phyloP scores from a whole-genome alignment of 1,140 invertebrate genomes.

The Bombus pyrosoma region DNA sequence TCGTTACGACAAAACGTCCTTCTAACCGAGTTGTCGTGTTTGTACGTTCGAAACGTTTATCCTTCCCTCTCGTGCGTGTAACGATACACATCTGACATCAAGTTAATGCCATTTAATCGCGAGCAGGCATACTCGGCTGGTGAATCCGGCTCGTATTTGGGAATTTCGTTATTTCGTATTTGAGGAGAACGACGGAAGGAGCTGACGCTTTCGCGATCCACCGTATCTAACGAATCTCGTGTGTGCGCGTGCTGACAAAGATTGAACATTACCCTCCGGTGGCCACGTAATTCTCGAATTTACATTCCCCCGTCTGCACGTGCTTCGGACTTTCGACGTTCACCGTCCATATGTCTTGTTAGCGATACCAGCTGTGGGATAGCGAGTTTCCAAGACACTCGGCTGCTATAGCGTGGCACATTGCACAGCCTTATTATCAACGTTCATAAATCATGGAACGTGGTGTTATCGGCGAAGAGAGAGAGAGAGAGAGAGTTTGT shows the following conservation, averaged over 20 bases:
- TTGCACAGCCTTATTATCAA: slow-evolving; percentile 47
- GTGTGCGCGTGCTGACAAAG: not conserved
- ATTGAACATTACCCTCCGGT: not conserved
- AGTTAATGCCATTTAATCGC: not conserved
- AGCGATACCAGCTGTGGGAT: slow-evolving; percentile 1
- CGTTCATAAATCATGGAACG: slow-evolving; percentile 60
- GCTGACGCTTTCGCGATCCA: not conserved
- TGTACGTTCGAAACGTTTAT: too few relatives aligned
- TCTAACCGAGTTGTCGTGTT: too few relatives aligned
- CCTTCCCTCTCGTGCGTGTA: too few relatives aligned
- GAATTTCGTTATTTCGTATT: not conserved
- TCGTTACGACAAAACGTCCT: too few relatives aligned
- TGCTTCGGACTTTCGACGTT: slow-evolving; percentile 19
- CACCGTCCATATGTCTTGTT: slow-evolving; percentile 10
- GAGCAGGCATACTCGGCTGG: too few relatives aligned
- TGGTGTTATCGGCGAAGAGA: slow-evolving; percentile 54
- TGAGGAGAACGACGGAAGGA: not conserved
- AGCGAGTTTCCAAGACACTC: slow-evolving; percentile 34
- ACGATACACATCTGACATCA: not conserved
- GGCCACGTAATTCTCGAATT: not conserved
- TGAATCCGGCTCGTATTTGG: not conserved
- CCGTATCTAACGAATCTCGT: not conserved
- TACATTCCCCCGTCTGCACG: slow-evolving; percentile 1
- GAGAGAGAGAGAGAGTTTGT: slow-evolving; percentile 45
- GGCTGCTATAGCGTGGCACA: not conserved